Conservation (phyloP, 2,888 invertebrate genomes). For the Chymomyza fuscimana region DNA sequence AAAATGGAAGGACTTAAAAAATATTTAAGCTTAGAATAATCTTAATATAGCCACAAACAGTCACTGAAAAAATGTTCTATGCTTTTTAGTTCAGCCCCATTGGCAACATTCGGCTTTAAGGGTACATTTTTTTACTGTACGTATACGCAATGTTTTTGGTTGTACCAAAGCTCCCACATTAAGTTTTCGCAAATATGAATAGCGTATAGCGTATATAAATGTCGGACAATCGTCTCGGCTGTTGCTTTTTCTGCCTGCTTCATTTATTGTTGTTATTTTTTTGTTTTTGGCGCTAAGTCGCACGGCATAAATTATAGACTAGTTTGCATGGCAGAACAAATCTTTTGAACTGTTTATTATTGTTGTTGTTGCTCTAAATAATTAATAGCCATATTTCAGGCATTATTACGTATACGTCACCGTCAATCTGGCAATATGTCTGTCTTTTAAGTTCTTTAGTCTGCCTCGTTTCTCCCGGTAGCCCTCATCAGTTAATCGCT, state of each 20-base stretch:
- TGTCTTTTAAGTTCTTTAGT: conserved; percentile 1
- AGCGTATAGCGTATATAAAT: too few species aligned
- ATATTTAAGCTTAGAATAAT: too few species aligned
- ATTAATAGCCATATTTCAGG: conserved; percentile 56
- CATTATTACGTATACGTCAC: conserved; percentile 45
- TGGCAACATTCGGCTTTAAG: too few species aligned
- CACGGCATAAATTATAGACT: conserved; percentile 6
- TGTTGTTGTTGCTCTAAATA: conserved; percentile 7
- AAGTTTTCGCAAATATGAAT: too few species aligned
- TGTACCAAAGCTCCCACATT: too few species aligned
- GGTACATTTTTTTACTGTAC: too few species aligned
- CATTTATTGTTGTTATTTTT: neutral
- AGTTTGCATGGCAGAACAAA: conserved; percentile 8
- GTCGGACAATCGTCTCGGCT: too few species aligned
- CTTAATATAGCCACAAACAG: too few species aligned
- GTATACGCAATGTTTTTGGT: too few species aligned
- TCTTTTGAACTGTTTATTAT: neutral
- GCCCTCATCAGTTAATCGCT: conserved; percentile 11
- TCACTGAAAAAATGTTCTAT: too few species aligned
- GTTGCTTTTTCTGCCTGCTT: neutral
- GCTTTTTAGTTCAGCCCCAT: too few species aligned
- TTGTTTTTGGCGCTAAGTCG: conserved; percentile 3
- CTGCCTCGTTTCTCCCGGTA: neutral
- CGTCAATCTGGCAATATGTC: neutral
- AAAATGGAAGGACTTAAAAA: too few species aligned